These are phyloP conservation scores for Syritta pipiens DNA, from an alignment of 2,888 invertebrate species.

Conservation along the genomic window DNA sequence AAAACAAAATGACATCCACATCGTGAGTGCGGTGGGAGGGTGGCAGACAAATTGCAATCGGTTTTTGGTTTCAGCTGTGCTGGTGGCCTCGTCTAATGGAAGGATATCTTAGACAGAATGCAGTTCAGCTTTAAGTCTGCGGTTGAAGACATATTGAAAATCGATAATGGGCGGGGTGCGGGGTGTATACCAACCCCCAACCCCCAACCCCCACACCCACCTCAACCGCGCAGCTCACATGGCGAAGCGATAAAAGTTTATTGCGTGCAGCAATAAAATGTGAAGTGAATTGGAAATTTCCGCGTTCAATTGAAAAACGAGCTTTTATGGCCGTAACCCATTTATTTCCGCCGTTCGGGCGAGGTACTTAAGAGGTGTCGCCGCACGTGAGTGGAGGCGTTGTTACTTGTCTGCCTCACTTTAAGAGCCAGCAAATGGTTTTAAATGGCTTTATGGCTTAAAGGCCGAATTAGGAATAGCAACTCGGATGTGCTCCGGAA, in stretches of 20 bases:
- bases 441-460: no score
- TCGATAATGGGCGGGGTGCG: background rate
- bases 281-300: conserved; percentile 65
- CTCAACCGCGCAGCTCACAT: background rate
- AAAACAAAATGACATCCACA: background rate
- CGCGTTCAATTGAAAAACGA: conserved; percentile 61
- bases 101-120: background rate
- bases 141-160: conserved; percentile 39
- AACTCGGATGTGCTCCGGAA: no score
- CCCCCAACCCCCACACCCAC: background rate
- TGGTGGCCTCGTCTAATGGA: conserved; percentile 17
- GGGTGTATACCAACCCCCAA: background rate
- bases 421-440: no score
- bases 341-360: conserved; percentile 23
- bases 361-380: conserved; percentile 41
- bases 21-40: background rate
- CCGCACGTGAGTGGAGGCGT: conserved; percentile 15
- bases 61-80: conserved; percentile 34
- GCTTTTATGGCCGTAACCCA: conserved; percentile 55
- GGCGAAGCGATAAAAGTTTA: conserved; percentile 55
- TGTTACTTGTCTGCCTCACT: no score
- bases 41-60: conserved; percentile 51
- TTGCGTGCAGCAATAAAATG: conserved; percentile 61
- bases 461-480: no score
- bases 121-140: conserved; percentile 20